Percentiles rank a stretch among this genome's conserved stretches.
phyloP scores from a whole-genome alignment of 2,113 vertebrate genomes.

The Calyptomena viridis region DNA sequence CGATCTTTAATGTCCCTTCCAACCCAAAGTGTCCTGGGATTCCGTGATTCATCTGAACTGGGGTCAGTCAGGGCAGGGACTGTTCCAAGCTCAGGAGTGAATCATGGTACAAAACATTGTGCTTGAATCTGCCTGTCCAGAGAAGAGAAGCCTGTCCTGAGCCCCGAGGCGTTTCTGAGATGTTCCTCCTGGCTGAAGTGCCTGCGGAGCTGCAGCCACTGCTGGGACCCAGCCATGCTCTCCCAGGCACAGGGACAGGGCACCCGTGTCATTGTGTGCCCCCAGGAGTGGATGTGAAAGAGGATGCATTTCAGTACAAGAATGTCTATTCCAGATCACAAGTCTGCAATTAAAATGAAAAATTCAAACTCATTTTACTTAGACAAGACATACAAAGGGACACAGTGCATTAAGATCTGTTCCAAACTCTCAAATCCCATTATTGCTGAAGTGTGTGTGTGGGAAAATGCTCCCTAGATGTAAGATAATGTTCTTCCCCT shows the following conservation, averaged over 20 bases:
- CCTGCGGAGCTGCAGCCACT: not conserved
- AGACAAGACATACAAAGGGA: not conserved
- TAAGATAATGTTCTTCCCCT: not conserved
- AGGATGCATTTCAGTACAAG: not conserved
- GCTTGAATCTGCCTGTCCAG: not conserved
- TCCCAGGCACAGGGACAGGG: not conserved
- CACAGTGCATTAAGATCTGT: not conserved
- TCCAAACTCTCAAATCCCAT: constrained; percentile 13
- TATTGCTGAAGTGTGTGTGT: not conserved
- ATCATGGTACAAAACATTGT: fast-evolving
- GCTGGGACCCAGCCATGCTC: not conserved
- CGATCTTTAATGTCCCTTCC: not conserved
- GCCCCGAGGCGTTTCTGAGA: not conserved
- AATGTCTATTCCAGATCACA: not conserved
- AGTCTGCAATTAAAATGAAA: constrained; percentile 32
- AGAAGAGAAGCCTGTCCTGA: not conserved
- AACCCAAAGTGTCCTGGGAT: not conserved
- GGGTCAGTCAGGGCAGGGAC: fast-evolving
- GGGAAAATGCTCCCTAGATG: not conserved
- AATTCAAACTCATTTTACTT: constrained; percentile 38
- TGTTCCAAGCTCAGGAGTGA: not conserved
- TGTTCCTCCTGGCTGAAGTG: not conserved
- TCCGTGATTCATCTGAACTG: not conserved
- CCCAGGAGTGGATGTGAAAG: not conserved
- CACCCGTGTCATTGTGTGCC: not conserved